Base-by-base conservation (phyloP, 2,888 invertebrate genomes). In the Pomacea canaliculata region DNA sequence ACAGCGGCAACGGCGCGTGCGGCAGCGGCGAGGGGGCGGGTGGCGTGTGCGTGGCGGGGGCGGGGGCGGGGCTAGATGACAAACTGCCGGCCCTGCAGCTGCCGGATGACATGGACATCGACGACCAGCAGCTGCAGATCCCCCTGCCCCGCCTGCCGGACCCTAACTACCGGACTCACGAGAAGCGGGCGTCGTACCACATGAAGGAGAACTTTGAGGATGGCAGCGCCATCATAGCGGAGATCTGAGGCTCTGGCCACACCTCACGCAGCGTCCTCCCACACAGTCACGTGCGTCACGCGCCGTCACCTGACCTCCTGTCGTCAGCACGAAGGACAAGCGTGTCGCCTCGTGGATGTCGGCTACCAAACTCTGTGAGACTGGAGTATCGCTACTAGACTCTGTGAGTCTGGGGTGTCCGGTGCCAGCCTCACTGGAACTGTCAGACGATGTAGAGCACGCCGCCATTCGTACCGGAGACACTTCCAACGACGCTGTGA, bases 151-250 rank as follows among this genome's bases (percentile, higher is more conserved):
- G 66, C 18, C 69, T 62, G 13, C 70, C 71, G 7, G 78, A 78
- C 51, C 72, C 76, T 46, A 71, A 71, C 71, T 75, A 76, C 73
- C 59, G 79, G 69, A 82, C 85, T 37, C 86, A 86, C 73, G 84
- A 87, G 77, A 87, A 87, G 78, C 76, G 86, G 70, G 83, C 86
- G 18, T 87, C 87, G 12, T 87, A 87, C 80, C 86, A 86, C 70
- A 87, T 87, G 86, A 84, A 86, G 79, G 79, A 80, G 72, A 79
- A 75, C 63, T 78, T 78, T 46, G 80, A 81, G 66, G 82, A 82
- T 37, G 80, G 80, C 12, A 79, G 69, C 27, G 27, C 77, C 51
- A 74, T 82, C 66, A 74, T 78, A 37, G 79, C 80, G 46, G 76
- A 80, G 48, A 80, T 80, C 19, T 79, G 69, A 70, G 18, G 56